phyloP scores from a whole-genome alignment of 2,888 invertebrate species.

The Drosophila peninsularis region DNA sequence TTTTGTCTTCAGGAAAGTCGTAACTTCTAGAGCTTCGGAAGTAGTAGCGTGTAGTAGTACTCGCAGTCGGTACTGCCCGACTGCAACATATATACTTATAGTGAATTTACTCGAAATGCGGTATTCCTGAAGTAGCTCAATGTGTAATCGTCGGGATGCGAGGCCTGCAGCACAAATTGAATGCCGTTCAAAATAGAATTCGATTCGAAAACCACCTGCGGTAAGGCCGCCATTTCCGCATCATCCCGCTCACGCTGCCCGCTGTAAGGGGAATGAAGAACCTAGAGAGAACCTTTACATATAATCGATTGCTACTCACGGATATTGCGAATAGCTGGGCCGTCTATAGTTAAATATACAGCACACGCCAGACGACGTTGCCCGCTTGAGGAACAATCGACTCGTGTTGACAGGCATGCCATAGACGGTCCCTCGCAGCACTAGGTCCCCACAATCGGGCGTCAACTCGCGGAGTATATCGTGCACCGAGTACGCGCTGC shows the following conservation, averaged over 20 bases:
- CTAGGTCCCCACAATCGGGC: conserved; percentile 76
- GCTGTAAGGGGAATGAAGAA: background rate
- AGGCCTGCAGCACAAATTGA: conserved; percentile 79
- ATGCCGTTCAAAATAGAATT: conserved; percentile 77
- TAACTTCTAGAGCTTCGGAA: too few species aligned
- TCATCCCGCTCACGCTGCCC: conserved; percentile 45
- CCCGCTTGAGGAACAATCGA: conserved; percentile 67
- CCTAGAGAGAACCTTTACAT: too few species aligned
- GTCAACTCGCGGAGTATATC: conserved; percentile 73
- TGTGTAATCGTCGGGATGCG: conserved; percentile 69
- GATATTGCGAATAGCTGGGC: conserved; percentile 56
- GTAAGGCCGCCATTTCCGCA: conserved; percentile 53
- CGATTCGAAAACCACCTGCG: conserved; percentile 69
- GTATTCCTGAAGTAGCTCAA: conserved; percentile 64
- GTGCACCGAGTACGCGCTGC: conserved; percentile 73
- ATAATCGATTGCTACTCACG: conserved; percentile 57
- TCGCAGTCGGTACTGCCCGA: too few species aligned
- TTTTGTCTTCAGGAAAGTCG: too few species aligned
- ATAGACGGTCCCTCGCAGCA: conserved; percentile 76
- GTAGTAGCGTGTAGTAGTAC: too few species aligned
- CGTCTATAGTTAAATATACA: conserved; percentile 83
- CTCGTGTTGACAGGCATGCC: conserved; percentile 67
- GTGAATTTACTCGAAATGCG: conserved; percentile 72
- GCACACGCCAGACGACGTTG: conserved; percentile 80
- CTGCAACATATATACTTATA: background rate